Percentiles rank a stretch among this genome's conserved stretches.
Evolutionary conservation across 2,113 vertebrate species (phyloP).

Genomic region (Psophia crepitans): DNA sequence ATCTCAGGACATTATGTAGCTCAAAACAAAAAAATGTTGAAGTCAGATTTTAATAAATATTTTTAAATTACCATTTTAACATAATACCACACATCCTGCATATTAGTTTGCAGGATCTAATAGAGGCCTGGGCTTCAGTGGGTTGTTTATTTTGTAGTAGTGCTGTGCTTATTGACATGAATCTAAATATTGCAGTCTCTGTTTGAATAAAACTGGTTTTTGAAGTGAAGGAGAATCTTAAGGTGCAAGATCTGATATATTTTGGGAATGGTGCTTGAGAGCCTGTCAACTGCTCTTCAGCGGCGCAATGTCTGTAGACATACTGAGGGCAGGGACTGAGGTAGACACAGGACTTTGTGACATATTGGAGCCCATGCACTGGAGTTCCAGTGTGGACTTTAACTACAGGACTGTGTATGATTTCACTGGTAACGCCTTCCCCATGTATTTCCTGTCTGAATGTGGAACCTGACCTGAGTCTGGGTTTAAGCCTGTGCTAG

Average conservation of each 20-base stretch:
- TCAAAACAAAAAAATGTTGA: background rate
- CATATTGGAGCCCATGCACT: background rate
- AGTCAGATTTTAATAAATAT: background rate
- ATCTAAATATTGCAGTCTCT: background rate
- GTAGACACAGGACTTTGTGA: background rate
- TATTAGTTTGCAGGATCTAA: background rate
- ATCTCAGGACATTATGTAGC: background rate
- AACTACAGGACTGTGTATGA: background rate
- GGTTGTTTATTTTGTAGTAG: background rate
- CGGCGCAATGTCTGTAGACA: background rate
- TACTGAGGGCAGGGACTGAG: background rate
- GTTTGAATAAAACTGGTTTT: background rate
- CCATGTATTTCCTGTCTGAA: background rate
- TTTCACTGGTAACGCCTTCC: background rate
- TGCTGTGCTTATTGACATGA: background rate
- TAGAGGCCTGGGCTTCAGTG: background rate
- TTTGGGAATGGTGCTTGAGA: background rate
- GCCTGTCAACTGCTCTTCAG: background rate
- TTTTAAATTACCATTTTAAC: background rate
- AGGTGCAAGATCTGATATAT: background rate
- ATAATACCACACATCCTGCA: background rate
- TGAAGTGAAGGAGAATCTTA: background rate
- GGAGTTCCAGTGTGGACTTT: background rate
- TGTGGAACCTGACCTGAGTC: background rate
- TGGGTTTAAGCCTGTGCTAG: background rate